Conservation (phyloP, 2,113 vertebrate species). For the Scomber scombrus region DNA sequence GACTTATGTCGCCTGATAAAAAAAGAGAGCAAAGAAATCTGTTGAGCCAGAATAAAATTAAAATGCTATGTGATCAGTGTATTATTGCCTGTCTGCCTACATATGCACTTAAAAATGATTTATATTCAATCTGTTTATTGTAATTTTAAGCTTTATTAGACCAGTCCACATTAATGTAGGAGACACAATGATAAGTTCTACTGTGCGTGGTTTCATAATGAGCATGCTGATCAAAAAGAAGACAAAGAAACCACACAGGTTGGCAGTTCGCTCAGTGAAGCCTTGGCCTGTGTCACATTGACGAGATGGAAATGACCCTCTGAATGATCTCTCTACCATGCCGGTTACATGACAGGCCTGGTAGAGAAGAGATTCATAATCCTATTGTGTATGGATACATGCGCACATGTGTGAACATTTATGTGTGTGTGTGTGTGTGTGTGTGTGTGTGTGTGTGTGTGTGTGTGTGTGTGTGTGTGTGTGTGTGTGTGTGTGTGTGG, state of each 20-base stretch:
- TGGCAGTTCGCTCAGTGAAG: not conserved
- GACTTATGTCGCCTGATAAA: no score
- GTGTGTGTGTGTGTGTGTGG: constrained; percentile 17
- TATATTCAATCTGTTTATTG: no score
- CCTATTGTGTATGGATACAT: not conserved
- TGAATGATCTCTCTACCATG: no score
- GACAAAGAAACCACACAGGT: not conserved
- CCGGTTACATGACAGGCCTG: constrained; percentile 20
- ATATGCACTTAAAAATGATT: no score
- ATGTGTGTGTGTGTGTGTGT: not conserved
- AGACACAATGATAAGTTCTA: not conserved
- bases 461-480: not conserved
- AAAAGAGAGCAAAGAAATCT: no score
- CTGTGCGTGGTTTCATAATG: constrained; percentile 1
- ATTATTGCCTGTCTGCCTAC: no score
- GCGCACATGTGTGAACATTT: not conserved
- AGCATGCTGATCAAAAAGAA: constrained; percentile 14
- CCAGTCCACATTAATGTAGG: not conserved
- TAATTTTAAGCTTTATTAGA: not conserved
- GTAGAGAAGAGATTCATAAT: constrained; percentile 16
- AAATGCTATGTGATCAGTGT: no score
- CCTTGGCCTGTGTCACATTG: not conserved
- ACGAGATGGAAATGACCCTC: constrained; percentile 6
- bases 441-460: not conserved
- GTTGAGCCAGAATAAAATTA: no score